Evolutionary conservation across 2,797 vertebrate species (phyloP).

Genomic region (Spea hammondii): DNA sequence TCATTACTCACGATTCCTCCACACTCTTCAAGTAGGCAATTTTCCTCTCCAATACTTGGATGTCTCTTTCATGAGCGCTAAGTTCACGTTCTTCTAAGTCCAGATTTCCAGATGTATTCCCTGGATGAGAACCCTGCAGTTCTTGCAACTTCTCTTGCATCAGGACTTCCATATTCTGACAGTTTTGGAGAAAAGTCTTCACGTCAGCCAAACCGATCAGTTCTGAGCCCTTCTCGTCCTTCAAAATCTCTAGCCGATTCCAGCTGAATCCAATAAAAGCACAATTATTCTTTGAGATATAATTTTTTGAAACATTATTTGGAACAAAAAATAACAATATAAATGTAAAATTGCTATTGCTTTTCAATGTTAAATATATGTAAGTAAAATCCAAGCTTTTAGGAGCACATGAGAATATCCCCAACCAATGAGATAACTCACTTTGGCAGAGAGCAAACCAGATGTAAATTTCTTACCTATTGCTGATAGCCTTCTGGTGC

Average conservation of each 20-base stretch:
- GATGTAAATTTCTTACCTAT: constrained; percentile 66
- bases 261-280: constrained; percentile 67
- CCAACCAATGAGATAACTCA: no score
- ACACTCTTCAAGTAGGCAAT: constrained; percentile 76
- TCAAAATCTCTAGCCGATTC: constrained; percentile 75
- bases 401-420: not conserved
- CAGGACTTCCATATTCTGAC: constrained; percentile 67
- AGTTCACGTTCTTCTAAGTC: constrained; percentile 65
- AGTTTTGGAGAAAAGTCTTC: constrained; percentile 76
- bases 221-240: constrained; percentile 77
- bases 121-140: constrained; percentile 63
- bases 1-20: constrained; percentile 71
- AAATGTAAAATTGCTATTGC: not conserved
- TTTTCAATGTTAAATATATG: not conserved
- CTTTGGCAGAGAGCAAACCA: no score
- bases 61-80: constrained; percentile 67
- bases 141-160: constrained; percentile 69
- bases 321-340: not conserved
- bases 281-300: no score
- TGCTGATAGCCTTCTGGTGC: constrained; percentile 63
- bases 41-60: constrained; percentile 75
- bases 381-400: not conserved
- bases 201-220: constrained; percentile 74
- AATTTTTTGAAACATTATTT: not conserved
- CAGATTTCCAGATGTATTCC: constrained; percentile 58